Evolutionary conservation across 2,888 invertebrate genomes (phyloP), one percentile per base, ranked within the genome.

Genomic region (Salpingus planirostris): DNA sequence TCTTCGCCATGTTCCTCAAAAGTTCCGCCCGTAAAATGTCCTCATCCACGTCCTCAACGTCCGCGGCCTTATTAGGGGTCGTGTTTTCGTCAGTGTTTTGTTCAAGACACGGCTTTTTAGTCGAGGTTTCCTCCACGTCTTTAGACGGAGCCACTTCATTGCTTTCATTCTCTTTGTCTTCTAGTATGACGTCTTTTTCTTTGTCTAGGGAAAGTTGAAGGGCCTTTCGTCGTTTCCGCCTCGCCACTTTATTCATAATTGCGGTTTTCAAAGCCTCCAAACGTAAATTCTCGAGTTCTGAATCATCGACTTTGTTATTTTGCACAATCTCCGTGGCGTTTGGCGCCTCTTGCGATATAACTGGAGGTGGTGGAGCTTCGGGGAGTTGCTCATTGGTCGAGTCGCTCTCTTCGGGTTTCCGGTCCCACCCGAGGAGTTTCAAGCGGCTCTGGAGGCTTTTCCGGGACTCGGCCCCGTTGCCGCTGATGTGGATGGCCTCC

Each of bases 221-320:
- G 10, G 27, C 36, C 11, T 29, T 46, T 51, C 57, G 60, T 26
- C 52, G 45, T 36, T 56, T 58, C 52, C 73, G 67, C 54, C 76
- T 71, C 42, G 71, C 68, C 35, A 73, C 75, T 57, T 78, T 79
- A 46, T 78, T 79, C 23, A 78, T 49, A 24, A 79, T 62, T 3
- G 80, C 76, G n/a, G 80, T 79, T 46, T 72, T 74, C n/a, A 80
- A 60, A 31, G 80, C 80, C 42, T 75, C 78, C 44, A 77, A 59
- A 43, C 80, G 65, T 27, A 80, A 59, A 45, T 78, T 69, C 29
- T 72, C 62, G 38, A 77, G 73, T 49, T 80, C 78, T 52, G 69
- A 72, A 42, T 77, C 76, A 15, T 40, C 31, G 11, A 31, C 31
- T 12, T 31, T 30, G 18, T 53, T 50, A 21, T 38, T 38, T 4